These are phyloP conservation scores for Rhinella marina DNA, from an alignment of 2,797 vertebrate species.

Conservation along the genomic window DNA sequence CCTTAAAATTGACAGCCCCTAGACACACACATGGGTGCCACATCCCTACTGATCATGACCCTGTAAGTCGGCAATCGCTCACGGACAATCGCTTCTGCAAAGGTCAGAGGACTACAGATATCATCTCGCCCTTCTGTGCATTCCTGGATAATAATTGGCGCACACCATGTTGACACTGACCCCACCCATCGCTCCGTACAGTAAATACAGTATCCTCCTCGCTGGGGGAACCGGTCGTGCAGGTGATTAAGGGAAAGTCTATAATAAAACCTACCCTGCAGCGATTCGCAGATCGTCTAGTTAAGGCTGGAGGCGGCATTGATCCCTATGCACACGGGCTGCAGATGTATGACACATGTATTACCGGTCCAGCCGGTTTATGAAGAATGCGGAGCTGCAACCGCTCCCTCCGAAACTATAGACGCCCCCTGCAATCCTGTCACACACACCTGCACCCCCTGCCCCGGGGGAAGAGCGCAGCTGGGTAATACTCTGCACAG, in stretches of 20 bases:
- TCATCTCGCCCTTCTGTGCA: too few species aligned
- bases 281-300: too few species aligned
- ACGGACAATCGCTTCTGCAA: too few species aligned
- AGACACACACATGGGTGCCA: too few species aligned
- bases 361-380: constrained; percentile 8
- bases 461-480: not conserved
- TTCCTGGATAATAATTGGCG: too few species aligned
- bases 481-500: not conserved
- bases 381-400: constrained; percentile 26
- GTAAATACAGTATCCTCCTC: not conserved
- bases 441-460: not conserved
- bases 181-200: not conserved
- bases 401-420: not conserved
- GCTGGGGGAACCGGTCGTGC: constrained; percentile 10
- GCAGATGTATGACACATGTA: not conserved
- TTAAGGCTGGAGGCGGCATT: too few species aligned
- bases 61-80: too few species aligned
- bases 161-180: not conserved
- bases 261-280: not conserved
- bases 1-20: too few species aligned
- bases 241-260: not conserved
- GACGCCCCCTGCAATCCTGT: not conserved
- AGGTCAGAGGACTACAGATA: too few species aligned
- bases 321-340: not conserved
- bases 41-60: too few species aligned